These are phyloP conservation scores for Nomada fabriciana DNA, from an alignment of 2,888 invertebrate species.

Conservation along the genomic window DNA sequence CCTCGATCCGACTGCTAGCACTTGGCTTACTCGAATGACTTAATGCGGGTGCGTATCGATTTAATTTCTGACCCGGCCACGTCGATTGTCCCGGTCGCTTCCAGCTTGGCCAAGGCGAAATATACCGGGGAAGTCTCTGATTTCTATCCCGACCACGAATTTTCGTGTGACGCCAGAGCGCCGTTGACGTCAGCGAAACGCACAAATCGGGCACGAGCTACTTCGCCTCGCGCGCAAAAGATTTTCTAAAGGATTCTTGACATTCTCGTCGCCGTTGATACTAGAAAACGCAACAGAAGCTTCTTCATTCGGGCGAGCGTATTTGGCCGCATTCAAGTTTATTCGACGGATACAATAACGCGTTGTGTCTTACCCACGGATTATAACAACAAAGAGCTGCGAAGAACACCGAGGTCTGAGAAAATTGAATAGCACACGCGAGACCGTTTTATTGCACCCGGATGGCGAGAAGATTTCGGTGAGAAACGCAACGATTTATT, in stretches of 20 bases:
- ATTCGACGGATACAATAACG: not conserved
- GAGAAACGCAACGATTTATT: not conserved
- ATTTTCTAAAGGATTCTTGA: not conserved
- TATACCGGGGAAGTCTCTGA: not conserved
- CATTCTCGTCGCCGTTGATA: too few relatives aligned
- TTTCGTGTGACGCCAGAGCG: slow-evolving; percentile 8
- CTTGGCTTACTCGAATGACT: slow-evolving; percentile 32
- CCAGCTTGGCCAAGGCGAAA: slow-evolving; percentile 11
- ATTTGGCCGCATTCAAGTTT: too few relatives aligned
- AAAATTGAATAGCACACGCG: slow-evolving; percentile 6
- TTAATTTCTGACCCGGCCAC: slow-evolving; percentile 58
- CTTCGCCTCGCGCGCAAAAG: not conserved
- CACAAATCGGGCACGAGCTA: not conserved
- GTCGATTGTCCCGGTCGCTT: slow-evolving; percentile 34
- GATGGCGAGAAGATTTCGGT: not conserved
- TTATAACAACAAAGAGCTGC: not conserved
- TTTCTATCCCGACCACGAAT: not conserved
- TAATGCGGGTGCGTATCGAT: slow-evolving; percentile 64
- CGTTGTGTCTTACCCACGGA: not conserved
- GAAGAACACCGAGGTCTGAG: not conserved
- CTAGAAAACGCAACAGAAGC: too few relatives aligned
- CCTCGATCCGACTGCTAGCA: slow-evolving; percentile 63
- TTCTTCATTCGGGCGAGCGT: too few relatives aligned
- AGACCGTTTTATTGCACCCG: slow-evolving; percentile 7
- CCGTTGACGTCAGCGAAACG: slow-evolving; percentile 5